phyloP scores from a whole-genome alignment of 2,797 vertebrate genomes.

The Tenualosa ilisha region DNA sequence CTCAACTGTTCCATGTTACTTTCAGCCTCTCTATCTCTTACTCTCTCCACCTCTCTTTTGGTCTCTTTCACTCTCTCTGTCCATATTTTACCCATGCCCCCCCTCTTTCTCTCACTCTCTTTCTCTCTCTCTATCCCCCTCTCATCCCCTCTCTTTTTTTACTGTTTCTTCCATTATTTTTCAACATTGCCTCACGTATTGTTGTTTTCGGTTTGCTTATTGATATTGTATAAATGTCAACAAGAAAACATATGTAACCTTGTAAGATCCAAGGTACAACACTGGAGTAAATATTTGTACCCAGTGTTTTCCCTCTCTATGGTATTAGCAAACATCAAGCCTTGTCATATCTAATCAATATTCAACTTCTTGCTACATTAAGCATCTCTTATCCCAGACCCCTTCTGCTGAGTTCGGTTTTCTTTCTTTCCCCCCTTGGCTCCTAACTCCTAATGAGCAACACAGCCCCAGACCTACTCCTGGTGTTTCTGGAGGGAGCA shows the following conservation, averaged over 20 bases:
- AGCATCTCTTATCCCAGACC: not conserved
- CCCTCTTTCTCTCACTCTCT: not conserved
- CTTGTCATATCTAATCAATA: slow-evolving; percentile 11
- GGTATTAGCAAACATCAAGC: slow-evolving; percentile 10
- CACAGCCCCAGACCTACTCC: not conserved
- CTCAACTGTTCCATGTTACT: too few species aligned
- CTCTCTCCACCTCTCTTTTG: not conserved
- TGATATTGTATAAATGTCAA: not conserved
- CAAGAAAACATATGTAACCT: not conserved
- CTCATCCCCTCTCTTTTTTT: slow-evolving; percentile 13
- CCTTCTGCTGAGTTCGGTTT: not conserved
- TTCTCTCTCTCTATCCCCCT: slow-evolving; percentile 11
- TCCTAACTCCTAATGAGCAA: not conserved
- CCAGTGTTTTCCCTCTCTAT: not conserved
- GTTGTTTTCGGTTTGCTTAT: not conserved
- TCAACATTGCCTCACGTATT: not conserved
- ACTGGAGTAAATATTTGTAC: not conserved
- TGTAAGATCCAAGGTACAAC: not conserved
- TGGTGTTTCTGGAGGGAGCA: not conserved
- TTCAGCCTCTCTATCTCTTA: too few species aligned
- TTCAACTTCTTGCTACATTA: slow-evolving; percentile 16
- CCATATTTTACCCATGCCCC: too few species aligned
- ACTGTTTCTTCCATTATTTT: slow-evolving; percentile 21
- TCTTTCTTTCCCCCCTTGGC: not conserved
- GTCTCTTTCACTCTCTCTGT: not conserved